These are phyloP conservation scores for Oriolus oriolus DNA, from an alignment of 2,113 vertebrate genomes.

Conservation along the genomic window DNA sequence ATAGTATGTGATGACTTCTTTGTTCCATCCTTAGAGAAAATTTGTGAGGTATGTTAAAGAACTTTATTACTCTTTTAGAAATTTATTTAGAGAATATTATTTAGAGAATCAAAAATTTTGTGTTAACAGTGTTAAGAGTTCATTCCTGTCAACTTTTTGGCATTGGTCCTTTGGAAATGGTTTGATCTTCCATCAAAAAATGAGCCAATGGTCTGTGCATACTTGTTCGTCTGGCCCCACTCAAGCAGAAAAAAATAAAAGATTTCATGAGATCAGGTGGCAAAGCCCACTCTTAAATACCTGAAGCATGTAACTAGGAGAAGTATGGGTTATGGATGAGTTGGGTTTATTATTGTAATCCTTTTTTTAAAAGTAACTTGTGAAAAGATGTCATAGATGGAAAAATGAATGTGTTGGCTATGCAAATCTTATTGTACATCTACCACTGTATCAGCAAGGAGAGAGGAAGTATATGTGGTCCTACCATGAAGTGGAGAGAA, in stretches of 20 bases:
- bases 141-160: background rate
- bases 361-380: background rate
- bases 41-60: constrained; percentile 85
- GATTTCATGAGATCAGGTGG: background rate
- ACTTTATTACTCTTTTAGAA: background rate
- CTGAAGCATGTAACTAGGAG: background rate
- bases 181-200: background rate
- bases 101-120: background rate
- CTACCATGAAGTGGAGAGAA: background rate
- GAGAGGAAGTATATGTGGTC: background rate
- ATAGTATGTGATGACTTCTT: constrained; percentile 97
- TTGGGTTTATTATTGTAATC: background rate
- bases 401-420: background rate
- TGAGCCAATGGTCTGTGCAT: background rate
- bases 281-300: background rate
- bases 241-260: background rate
- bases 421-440: background rate
- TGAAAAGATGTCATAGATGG: background rate
- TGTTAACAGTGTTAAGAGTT: background rate
- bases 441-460: background rate
- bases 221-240: background rate
- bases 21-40: constrained; percentile 94
- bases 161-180: background rate
- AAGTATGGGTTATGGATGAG: background rate
- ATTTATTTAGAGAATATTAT: background rate